Percentiles rank a stretch among this genome's conserved stretches.
These are phyloP conservation scores for Stictonetta naevosa DNA, from an alignment of 2,113 vertebrate species.

Conservation along the genomic window DNA sequence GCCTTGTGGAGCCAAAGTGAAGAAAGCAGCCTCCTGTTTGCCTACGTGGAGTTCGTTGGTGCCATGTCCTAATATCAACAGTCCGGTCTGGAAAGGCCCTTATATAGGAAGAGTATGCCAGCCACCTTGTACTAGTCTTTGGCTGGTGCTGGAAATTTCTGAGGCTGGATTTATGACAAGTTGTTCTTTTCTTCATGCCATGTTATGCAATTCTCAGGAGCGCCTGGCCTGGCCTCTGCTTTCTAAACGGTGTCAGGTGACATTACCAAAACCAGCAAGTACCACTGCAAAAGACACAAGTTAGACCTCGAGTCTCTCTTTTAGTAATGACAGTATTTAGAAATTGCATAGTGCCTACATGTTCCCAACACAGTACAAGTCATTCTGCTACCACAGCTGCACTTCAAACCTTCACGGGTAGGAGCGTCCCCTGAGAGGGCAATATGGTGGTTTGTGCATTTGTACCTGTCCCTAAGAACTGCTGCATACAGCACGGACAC, in stretches of 20 bases:
- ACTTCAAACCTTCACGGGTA: not conserved
- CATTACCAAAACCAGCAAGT: not conserved
- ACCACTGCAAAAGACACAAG: not conserved
- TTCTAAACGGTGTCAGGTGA: not conserved
- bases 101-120: not conserved
- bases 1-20: not conserved
- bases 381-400: not conserved
- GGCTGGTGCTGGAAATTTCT: not conserved
- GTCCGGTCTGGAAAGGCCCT: not conserved
- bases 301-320: not conserved
- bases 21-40: not conserved
- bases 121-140: not conserved
- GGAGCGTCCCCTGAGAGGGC: not conserved
- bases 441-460: not conserved
- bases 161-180: constrained; percentile 4
- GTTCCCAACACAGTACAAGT: not conserved
- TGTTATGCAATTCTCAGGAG: not conserved
- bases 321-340: not conserved
- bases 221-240: not conserved
- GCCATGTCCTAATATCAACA: not conserved
- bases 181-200: not conserved
- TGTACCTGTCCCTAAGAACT: not conserved
- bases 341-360: not conserved
- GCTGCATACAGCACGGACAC: not conserved
- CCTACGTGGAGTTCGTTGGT: not conserved